phyloP scores from a whole-genome alignment of 2,888 invertebrate genomes.

The Athrips mouffetella region DNA sequence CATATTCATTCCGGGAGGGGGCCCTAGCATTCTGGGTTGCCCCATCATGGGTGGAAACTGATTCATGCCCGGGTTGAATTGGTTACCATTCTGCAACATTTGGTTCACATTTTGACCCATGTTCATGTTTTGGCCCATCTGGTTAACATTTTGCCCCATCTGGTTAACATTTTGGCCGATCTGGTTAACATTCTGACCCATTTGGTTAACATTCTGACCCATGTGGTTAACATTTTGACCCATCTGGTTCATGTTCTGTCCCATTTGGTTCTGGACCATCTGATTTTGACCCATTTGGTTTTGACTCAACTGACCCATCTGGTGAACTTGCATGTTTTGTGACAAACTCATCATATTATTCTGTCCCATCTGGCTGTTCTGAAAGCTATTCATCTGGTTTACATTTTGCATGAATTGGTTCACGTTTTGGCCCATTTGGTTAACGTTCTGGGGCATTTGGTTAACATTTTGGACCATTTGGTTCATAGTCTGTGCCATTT shows the following conservation, averaged over 20 bases:
- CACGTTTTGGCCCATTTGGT: constrained; percentile 31
- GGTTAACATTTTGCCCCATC: constrained; percentile 27
- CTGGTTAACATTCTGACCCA: constrained; percentile 25
- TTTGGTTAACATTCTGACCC: constrained; percentile 32
- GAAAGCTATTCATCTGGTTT: constrained; percentile 41
- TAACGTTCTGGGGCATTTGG: constrained; percentile 32
- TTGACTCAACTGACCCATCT: constrained; percentile 24
- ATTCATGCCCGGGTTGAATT: constrained; percentile 52
- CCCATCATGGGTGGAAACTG: constrained; percentile 61
- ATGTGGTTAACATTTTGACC: constrained; percentile 43
- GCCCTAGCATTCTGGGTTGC: constrained; percentile 59
- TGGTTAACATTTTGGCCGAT: constrained; percentile 26
- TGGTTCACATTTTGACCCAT: constrained; percentile 30
- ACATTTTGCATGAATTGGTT: constrained; percentile 32
- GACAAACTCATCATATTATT: constrained; percentile 26
- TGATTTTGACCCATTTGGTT: constrained; percentile 39
- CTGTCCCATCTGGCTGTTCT: constrained; percentile 43
- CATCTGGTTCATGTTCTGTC: constrained; percentile 26
- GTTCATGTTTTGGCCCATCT: constrained; percentile 28
- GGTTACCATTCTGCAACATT: constrained; percentile 57
- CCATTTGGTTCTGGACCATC: constrained; percentile 39
- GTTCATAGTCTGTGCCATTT: constrained; percentile 33
- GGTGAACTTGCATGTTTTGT: constrained; percentile 27
- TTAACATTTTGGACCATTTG: constrained; percentile 40
- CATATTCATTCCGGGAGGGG: constrained; percentile 62